Conservation (phyloP, 2,888 invertebrate species). For the Amphipyra tragopoginis region DNA sequence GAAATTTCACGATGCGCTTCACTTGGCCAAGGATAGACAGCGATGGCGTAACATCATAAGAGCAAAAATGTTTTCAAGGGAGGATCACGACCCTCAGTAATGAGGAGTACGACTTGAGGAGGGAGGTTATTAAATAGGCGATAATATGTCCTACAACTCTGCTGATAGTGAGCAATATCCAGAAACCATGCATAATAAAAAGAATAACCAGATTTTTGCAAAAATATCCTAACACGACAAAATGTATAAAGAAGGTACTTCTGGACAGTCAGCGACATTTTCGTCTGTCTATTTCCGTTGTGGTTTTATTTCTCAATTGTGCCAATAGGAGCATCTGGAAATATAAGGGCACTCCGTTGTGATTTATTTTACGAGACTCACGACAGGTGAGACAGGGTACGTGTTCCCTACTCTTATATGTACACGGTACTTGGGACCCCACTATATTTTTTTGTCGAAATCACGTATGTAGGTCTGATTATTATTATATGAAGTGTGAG, state of each 20-base stretch:
- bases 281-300: constrained; percentile 20
- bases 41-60: no score
- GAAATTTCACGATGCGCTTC: no score
- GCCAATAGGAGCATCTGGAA: constrained; percentile 61
- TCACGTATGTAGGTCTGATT: constrained; percentile 23
- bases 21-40: no score
- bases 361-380: constrained; percentile 71
- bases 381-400: constrained; percentile 56
- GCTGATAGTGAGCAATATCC: no score
- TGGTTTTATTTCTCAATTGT: constrained; percentile 65
- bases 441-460: constrained; percentile 42
- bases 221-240: no score
- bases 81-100: no score
- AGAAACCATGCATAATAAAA: no score
- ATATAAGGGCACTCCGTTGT: constrained; percentile 61
- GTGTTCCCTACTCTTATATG: constrained; percentile 52
- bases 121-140: no score
- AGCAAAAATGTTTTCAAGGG: no score
- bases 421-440: constrained; percentile 27
- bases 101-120: no score
- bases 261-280: neutral
- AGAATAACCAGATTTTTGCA: no score
- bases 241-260: neutral
- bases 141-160: no score
- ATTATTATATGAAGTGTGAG: constrained; percentile 14